A percentile compares a stretch with the other conserved stretches of the same genome.
These are phyloP conservation scores for Sphaeridia pumilis DNA, from an alignment of 2,888 invertebrate species.

Conservation along the genomic window DNA sequence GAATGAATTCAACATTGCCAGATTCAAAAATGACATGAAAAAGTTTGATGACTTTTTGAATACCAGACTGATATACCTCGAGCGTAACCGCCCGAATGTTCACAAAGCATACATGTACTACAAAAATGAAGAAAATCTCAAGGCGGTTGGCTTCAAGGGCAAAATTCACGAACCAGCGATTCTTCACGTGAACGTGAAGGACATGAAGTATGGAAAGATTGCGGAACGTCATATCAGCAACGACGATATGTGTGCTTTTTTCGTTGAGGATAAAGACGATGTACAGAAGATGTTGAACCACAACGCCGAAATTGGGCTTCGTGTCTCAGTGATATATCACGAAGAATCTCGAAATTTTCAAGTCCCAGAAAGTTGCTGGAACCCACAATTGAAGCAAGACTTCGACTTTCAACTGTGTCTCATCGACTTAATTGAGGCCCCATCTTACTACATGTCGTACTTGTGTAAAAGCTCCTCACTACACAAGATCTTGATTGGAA, in stretches of 20 bases:
- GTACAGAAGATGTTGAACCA: constrained; percentile 58
- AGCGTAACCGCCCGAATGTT: constrained; percentile 47
- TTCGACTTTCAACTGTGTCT: constrained; percentile 21
- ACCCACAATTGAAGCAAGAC: constrained; percentile 7
- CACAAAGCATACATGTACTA: constrained; percentile 64
- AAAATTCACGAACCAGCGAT: constrained; percentile 72
- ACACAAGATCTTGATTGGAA: constrained; percentile 17
- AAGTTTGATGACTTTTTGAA: constrained; percentile 23
- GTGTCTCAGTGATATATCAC: constrained; percentile 53
- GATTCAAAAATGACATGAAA: constrained; percentile 17
- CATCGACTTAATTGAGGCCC: constrained; percentile 25
- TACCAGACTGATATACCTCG: constrained; percentile 45
- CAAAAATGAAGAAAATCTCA: constrained; percentile 37
- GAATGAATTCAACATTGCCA: too few species aligned
- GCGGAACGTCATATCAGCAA: constrained; percentile 25
- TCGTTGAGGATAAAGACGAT: constrained; percentile 66
- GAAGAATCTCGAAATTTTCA: constrained; percentile 5
- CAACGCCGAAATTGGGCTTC: constrained; percentile 46
- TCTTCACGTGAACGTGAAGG: constrained; percentile 40
- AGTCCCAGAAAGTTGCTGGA: constrained; percentile 8
- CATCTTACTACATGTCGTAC: constrained; percentile 26
- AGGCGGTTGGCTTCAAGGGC: constrained; percentile 41
- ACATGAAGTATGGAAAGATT: constrained; percentile 27
- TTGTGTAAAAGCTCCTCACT: constrained; percentile 6
- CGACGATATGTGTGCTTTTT: constrained; percentile 68